Evolutionary conservation across 1,140 invertebrate genomes (phyloP).

Genomic region (Akabosia matsudoensis): DNA sequence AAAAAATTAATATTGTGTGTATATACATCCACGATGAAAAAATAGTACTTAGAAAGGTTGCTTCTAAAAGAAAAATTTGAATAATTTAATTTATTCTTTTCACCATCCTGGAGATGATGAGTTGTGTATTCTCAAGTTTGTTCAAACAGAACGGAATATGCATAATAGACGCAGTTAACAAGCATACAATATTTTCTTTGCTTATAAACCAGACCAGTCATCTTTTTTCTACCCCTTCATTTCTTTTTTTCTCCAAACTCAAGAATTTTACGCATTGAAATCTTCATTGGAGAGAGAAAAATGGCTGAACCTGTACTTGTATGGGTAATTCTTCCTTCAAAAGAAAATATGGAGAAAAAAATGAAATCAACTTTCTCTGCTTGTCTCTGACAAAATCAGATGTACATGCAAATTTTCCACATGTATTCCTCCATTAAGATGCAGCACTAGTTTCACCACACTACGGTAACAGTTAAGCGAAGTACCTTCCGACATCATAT

Average conservation of each 20-base stretch:
- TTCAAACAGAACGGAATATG: conserved; percentile 14
- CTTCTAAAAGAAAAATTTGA: conserved; percentile 18
- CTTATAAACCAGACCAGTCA: background rate
- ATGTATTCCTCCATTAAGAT: background rate
- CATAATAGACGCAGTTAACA: conserved; percentile 21
- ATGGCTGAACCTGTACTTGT: conserved; percentile 11
- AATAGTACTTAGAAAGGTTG: background rate
- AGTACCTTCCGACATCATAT: background rate
- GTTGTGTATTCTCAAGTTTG: conserved; percentile 21
- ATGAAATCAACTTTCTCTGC: conserved; percentile 24
- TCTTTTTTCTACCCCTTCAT: background rate
- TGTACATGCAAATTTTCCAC: conserved; percentile 25
- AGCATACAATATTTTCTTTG: background rate
- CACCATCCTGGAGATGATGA: conserved; percentile 18
- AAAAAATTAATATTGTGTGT: background rate
- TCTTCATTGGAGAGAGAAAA: conserved; percentile 8
- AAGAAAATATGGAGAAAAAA: conserved; percentile 22
- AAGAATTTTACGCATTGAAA: conserved; percentile 2
- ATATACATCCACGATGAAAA: background rate
- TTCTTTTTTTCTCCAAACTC: conserved; percentile 7
- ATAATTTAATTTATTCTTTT: conserved; percentile 26
- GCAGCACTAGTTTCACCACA: background rate
- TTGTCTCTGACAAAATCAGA: conserved; percentile 25
- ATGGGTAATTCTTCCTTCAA: conserved; percentile 10
- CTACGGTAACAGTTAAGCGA: background rate